Conservation (phyloP, 2,113 vertebrate genomes). For the Halcyon malimbica region DNA sequence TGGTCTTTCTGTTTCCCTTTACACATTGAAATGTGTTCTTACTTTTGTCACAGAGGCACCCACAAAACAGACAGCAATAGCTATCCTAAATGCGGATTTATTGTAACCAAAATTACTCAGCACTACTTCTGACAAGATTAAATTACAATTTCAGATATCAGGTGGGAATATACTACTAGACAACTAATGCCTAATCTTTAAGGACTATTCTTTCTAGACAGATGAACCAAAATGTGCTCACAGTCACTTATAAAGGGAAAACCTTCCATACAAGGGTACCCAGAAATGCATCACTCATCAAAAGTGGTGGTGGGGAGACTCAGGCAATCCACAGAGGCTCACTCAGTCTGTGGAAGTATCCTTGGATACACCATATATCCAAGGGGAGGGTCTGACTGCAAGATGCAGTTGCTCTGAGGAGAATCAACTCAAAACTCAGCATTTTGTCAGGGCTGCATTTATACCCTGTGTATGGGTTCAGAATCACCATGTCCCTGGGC, state of each 20-base stretch:
- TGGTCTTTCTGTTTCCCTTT: neutral
- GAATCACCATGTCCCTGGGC: neutral
- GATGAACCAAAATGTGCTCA: neutral
- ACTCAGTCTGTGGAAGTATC: too few relatives aligned
- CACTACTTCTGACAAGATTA: neutral
- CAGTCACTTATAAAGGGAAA: neutral
- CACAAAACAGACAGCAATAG: neutral
- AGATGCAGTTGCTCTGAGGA: too few relatives aligned
- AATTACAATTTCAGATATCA: neutral
- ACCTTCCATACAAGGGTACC: neutral
- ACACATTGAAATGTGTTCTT: neutral
- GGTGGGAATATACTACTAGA: neutral
- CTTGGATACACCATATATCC: too few relatives aligned
- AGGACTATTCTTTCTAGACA: neutral
- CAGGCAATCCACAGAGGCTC: too few relatives aligned
- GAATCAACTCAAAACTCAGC: too few relatives aligned
- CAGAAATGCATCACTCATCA: too few relatives aligned
- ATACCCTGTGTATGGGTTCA: neutral
- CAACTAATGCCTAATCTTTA: neutral
- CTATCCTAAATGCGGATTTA: neutral
- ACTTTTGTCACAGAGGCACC: neutral
- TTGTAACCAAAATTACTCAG: neutral
- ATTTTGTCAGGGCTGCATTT: too few relatives aligned
- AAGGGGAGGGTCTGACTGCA: too few relatives aligned
- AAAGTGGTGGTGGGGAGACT: too few relatives aligned